Evolutionary conservation across 2,888 invertebrate species (phyloP).

Genomic region (Phaonia tiefii): DNA sequence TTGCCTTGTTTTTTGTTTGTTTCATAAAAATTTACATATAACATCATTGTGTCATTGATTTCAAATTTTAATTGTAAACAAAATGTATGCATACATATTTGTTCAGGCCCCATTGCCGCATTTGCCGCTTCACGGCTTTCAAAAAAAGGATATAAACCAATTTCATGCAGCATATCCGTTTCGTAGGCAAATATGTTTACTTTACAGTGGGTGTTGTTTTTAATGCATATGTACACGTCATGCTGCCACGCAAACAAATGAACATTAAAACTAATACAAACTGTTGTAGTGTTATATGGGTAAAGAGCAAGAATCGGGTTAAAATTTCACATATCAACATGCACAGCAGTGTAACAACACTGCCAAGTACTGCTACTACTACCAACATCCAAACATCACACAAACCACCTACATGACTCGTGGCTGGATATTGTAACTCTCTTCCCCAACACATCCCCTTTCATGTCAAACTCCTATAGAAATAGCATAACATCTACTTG

Average conservation of each 20-base stretch:
- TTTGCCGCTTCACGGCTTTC: neutral
- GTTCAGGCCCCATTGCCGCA: neutral
- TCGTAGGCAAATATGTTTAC: neutral
- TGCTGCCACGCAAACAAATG: slow-evolving; percentile 11
- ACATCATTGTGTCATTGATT: slow-evolving; percentile 11
- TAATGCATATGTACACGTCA: neutral
- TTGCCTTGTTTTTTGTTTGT: neutral
- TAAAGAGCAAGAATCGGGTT: neutral
- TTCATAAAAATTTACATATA: slow-evolving; percentile 1
- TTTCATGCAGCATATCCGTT: slow-evolving; percentile 29
- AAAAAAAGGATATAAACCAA: neutral
- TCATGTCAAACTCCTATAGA: no score
- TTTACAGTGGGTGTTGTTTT: slow-evolving; percentile 3
- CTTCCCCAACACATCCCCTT: no score
- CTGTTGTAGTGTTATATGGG: neutral
- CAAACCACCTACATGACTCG: neutral
- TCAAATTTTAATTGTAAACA: slow-evolving; percentile 14
- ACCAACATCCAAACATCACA: neutral
- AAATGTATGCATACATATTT: slow-evolving; percentile 1
- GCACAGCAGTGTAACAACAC: no score
- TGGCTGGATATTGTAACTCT: neutral
- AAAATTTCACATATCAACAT: no score
- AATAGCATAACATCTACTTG: no score
- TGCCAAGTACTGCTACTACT: no score
- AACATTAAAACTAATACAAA: slow-evolving; percentile 21